These are phyloP conservation scores for Cephus sareptanus DNA, from an alignment of 2,888 invertebrate genomes.

Conservation along the genomic window DNA sequence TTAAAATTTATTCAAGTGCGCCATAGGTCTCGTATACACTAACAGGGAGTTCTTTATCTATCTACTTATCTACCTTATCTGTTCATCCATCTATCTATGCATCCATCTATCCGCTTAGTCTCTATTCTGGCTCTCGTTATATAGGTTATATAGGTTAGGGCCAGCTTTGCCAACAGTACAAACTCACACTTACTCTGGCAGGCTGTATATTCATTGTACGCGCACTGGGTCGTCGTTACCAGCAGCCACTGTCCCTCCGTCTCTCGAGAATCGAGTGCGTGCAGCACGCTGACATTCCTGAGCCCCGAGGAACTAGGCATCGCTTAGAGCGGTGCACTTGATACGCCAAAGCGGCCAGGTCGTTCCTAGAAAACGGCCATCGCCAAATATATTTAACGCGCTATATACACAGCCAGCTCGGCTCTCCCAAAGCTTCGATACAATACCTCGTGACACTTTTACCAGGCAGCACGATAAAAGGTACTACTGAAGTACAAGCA, in stretches of 20 bases:
- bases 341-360: slow-evolving; percentile 46
- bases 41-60: slow-evolving; percentile 20
- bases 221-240: background rate
- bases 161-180: slow-evolving; percentile 54
- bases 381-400: slow-evolving; percentile 40
- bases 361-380: slow-evolving; percentile 44
- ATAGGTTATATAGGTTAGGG: slow-evolving; percentile 64
- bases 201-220: background rate
- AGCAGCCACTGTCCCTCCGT: background rate
- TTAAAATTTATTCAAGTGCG: slow-evolving; percentile 4
- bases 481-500: background rate
- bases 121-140: slow-evolving; percentile 56
- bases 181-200: slow-evolving; percentile 41
- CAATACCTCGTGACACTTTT: background rate
- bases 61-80: slow-evolving; percentile 24
- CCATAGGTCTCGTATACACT: background rate
- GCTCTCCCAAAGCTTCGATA: background rate
- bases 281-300: slow-evolving; percentile 1
- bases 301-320: background rate
- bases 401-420: background rate
- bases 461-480: background rate
- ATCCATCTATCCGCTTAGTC: slow-evolving; percentile 36
- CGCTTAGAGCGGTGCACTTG: slow-evolving; percentile 38
- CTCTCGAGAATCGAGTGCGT: background rate
- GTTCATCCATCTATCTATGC: background rate